Conservation (phyloP, 1,140 invertebrate genomes). For the Portunus trituberculatus region DNA sequence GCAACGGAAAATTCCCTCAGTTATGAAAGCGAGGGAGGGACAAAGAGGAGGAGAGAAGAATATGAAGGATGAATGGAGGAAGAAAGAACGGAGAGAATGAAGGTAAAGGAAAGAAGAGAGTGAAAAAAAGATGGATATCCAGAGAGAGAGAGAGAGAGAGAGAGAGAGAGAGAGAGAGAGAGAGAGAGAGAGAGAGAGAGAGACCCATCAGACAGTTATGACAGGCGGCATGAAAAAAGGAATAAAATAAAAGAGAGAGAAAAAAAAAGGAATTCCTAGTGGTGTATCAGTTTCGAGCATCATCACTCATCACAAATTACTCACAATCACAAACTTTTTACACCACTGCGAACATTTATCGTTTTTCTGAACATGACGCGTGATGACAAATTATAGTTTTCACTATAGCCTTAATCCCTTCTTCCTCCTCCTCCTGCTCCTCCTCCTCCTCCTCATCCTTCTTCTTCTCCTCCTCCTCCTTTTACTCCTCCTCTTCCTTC, state of each 20-base stretch:
- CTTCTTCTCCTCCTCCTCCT: too few relatives aligned
- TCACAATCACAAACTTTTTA: neutral
- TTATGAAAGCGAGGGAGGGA: neutral
- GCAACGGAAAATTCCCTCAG: neutral
- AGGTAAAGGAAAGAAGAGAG: neutral
- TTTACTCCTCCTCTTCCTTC: too few relatives aligned
- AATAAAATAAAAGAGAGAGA: neutral
- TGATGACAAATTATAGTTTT: neutral
- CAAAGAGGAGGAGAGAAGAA: neutral
- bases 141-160: neutral
- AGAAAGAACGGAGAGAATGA: neutral
- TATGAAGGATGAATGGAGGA: neutral
- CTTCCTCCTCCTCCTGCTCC: too few relatives aligned
- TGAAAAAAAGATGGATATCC: neutral
- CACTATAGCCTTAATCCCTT: neutral
- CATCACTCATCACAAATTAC: neutral
- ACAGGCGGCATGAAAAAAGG: neutral
- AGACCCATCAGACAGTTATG: neutral
- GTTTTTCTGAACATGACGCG: neutral
- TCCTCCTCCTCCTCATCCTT: too few relatives aligned
- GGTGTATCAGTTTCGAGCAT: neutral
- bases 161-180: slow-evolving; percentile 33
- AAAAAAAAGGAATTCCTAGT: neutral
- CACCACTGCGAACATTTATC: neutral
- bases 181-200: slow-evolving; percentile 31